Evolutionary conservation across 2,797 vertebrate genomes (phyloP).

Genomic region (Phyllotis vaccarum): DNA sequence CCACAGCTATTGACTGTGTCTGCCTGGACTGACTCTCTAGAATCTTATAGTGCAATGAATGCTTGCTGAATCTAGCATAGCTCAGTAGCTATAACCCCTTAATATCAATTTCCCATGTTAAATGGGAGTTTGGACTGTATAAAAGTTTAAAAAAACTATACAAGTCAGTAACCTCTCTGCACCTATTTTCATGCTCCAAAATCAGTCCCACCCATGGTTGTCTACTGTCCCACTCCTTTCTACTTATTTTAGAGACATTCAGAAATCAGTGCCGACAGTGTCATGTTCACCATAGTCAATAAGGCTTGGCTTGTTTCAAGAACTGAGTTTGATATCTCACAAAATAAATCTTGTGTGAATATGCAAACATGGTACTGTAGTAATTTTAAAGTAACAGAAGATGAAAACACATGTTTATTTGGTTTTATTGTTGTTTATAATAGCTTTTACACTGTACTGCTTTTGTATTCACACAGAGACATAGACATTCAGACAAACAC

Average conservation of each 20-base stretch:
- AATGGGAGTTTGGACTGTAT: not conserved
- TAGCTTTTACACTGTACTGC: not conserved
- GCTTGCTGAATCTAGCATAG: not conserved
- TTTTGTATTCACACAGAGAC: not conserved
- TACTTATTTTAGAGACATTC: not conserved
- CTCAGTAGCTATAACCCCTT: not conserved
- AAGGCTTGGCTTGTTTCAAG: not conserved
- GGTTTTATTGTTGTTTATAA: not conserved
- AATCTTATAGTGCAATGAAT: not conserved
- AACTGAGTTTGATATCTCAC: not conserved
- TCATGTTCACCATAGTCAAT: not conserved
- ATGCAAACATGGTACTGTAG: too few species aligned
- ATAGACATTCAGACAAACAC: not conserved
- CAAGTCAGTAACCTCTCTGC: not conserved
- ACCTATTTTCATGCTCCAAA: not conserved
- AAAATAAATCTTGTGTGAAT: not conserved
- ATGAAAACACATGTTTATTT: not conserved
- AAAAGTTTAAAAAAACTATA: not conserved
- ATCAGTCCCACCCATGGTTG: not conserved
- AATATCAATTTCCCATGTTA: not conserved
- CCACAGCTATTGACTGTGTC: not conserved
- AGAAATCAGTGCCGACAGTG: not conserved
- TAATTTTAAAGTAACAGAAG: constrained; percentile 8
- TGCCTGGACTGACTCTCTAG: too few species aligned
- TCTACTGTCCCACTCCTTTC: not conserved